Percentiles rank a stretch among this genome's conserved stretches.
These are phyloP conservation scores for Rotaria macrura DNA, from an alignment of 2,888 invertebrate species.

Conservation along the genomic window DNA sequence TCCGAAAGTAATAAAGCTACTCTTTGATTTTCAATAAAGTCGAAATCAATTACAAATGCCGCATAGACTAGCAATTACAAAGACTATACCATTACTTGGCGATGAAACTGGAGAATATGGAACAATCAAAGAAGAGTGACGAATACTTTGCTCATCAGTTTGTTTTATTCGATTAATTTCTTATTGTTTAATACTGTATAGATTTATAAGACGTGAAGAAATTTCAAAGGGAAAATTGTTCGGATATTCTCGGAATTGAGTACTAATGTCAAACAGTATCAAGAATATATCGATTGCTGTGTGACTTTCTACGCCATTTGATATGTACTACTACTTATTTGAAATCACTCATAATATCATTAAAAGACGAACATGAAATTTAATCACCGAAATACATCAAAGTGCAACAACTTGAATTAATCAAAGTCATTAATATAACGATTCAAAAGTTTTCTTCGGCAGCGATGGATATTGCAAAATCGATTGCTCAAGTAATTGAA, in stretches of 20 bases:
- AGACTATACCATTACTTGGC: conserved; percentile 7
- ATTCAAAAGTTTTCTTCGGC: too few relatives aligned
- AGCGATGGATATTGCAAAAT: too few relatives aligned
- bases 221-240: background rate
- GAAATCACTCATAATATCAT: too few relatives aligned
- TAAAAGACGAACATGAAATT: too few relatives aligned
- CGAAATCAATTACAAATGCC: background rate
- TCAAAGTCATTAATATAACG: too few relatives aligned
- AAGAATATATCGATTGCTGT: background rate
- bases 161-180: conserved; percentile 17
- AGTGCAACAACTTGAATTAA: too few relatives aligned
- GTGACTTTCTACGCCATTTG: too few relatives aligned
- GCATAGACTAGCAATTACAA: background rate
- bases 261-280: background rate
- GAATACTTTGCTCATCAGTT: background rate
- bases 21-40: background rate
- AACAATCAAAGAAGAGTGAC: background rate
- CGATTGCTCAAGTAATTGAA: too few relatives aligned
- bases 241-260: background rate
- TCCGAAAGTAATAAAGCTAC: background rate
- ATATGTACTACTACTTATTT: too few relatives aligned
- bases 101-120: background rate
- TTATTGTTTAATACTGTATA: background rate
- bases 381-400: too few relatives aligned
- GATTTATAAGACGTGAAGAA: background rate